Evolutionary conservation across 2,113 vertebrate species (phyloP).

Genomic region (Puffinus mauretanicus): DNA sequence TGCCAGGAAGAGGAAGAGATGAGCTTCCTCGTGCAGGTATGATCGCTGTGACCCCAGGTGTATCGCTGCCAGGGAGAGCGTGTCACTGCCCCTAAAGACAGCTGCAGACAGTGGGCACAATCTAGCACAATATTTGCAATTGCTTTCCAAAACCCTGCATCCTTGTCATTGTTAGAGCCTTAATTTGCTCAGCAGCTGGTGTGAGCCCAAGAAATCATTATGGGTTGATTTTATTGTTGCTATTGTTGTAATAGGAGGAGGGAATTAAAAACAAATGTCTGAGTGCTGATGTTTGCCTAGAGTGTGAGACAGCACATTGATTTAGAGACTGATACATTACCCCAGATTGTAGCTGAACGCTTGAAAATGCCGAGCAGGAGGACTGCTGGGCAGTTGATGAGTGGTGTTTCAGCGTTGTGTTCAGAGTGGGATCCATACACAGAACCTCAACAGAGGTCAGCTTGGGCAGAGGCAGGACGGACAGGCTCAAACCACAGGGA

Average conservation of each 20-base stretch:
- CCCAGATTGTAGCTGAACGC: background rate
- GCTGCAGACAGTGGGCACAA: background rate
- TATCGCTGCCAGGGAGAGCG: background rate
- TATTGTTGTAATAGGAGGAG: background rate
- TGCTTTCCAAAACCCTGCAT: background rate
- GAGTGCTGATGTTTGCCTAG: background rate
- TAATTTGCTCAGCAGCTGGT: background rate
- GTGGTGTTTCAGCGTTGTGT: background rate
- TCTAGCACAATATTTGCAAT: background rate
- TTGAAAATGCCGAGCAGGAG: background rate
- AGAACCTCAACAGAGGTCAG: background rate
- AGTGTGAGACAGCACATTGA: background rate
- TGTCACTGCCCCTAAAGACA: background rate
- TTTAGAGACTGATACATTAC: background rate
- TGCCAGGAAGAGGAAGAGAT: background rate
- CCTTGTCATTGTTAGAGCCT: background rate
- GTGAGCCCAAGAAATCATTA: background rate
- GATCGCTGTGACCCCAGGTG: rapidly evolving
- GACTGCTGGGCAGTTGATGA: background rate
- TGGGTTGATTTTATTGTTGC: background rate
- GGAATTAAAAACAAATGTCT: background rate
- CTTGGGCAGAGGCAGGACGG: background rate
- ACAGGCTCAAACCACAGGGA: background rate
- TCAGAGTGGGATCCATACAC: background rate
- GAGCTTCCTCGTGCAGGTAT: background rate